Evolutionary conservation across 2,113 vertebrate species (phyloP).

Genomic region (Oplegnathus fasciatus): DNA sequence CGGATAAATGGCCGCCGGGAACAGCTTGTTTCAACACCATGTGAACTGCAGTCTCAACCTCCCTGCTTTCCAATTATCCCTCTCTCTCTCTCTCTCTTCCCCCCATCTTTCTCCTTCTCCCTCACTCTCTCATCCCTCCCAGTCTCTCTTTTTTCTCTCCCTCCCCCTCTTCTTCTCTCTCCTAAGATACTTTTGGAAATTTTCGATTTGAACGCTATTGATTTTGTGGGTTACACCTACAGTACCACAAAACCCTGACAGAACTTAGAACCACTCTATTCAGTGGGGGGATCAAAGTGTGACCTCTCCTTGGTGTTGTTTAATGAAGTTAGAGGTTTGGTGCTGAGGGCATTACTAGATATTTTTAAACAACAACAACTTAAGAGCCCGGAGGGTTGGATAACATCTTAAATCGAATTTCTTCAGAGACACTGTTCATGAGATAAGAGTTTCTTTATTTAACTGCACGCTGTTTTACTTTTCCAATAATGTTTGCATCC

Average conservation of each 20-base stretch:
- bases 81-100: slow-evolving; percentile 8
- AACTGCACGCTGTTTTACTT: not conserved
- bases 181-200: slow-evolving; percentile 55
- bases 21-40: slow-evolving; percentile 49
- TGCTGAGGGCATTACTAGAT: not conserved
- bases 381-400: not conserved
- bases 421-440: not conserved
- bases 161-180: not conserved
- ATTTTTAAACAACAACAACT: slow-evolving; percentile 39
- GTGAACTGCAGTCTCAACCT: slow-evolving; percentile 39
- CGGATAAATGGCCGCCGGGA: slow-evolving; percentile 64
- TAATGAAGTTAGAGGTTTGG: slow-evolving; percentile 49
- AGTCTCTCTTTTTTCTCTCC: not conserved
- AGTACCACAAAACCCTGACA: slow-evolving; percentile 21
- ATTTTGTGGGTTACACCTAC: slow-evolving; percentile 60
- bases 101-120: not conserved
- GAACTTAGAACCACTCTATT: slow-evolving; percentile 37
- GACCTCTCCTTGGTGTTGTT: slow-evolving; percentile 16
- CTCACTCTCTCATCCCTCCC: not conserved
- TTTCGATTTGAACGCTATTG: slow-evolving; percentile 73
- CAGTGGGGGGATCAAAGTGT: slow-evolving; percentile 25
- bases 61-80: slow-evolving; percentile 65
- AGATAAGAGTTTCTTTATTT: slow-evolving; percentile 6
- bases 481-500: not conserved
- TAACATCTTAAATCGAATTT: slow-evolving; percentile 14